These are phyloP conservation scores for Pluvianellus socialis DNA, from an alignment of 2,113 vertebrate species.

Conservation along the genomic window DNA sequence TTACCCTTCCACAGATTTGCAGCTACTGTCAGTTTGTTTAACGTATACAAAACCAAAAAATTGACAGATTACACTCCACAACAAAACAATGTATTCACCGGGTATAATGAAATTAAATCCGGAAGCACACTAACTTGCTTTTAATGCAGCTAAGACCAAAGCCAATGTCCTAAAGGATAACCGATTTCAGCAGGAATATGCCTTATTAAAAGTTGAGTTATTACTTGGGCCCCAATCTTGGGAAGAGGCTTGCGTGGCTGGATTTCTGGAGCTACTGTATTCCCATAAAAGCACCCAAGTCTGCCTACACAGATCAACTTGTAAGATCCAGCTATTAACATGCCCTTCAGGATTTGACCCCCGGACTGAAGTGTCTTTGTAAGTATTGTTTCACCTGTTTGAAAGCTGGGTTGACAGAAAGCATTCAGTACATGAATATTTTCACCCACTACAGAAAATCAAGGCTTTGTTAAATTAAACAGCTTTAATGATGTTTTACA, in stretches of 20 bases:
- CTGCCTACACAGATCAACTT: neutral
- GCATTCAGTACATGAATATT: conserved; percentile 67
- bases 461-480: conserved; percentile 73
- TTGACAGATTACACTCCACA: neutral
- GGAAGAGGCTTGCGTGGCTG: neutral
- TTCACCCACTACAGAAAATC: conserved; percentile 73
- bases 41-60: neutral
- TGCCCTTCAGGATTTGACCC: conserved; percentile 21
- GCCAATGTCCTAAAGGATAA: neutral
- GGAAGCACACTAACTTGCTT: neutral
- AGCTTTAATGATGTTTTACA: conserved; percentile 70
- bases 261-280: neutral
- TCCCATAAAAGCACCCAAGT: neutral
- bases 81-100: neutral
- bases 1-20: neutral
- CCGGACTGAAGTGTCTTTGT: conserved; percentile 3
- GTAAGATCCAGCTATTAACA: neutral
- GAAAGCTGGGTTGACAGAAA: conserved; percentile 54
- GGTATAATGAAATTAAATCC: neutral
- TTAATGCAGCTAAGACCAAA: neutral
- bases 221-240: neutral
- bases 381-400: conserved; percentile 63
- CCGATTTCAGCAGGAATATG: neutral
- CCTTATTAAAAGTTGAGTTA: neutral
- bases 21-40: neutral